Conservation (phyloP, 2,888 invertebrate species). For the Hyppa rectilinea region DNA sequence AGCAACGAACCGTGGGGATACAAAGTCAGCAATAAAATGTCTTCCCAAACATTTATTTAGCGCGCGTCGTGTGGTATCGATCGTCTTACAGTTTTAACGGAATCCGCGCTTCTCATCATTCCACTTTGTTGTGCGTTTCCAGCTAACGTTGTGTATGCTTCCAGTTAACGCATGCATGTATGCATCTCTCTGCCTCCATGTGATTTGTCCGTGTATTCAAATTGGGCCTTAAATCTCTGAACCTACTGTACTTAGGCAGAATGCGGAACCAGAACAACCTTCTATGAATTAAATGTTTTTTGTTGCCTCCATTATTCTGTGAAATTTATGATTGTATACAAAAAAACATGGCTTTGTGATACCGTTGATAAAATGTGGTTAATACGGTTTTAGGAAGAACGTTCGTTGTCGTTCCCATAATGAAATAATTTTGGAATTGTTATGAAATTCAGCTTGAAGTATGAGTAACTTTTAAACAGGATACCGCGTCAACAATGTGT, state of each 20-base stretch:
- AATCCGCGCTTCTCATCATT: slow-evolving; percentile 74
- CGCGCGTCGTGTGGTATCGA: slow-evolving; percentile 69
- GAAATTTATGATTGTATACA: slow-evolving; percentile 38
- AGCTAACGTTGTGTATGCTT: slow-evolving; percentile 65
- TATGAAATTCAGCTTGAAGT: slow-evolving; percentile 16
- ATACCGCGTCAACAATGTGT: slow-evolving; percentile 5
- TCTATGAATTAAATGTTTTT: slow-evolving; percentile 48
- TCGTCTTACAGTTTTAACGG: slow-evolving; percentile 76
- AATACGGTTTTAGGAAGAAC: background rate
- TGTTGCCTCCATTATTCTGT: slow-evolving; percentile 39
- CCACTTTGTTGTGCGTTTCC: slow-evolving; percentile 73
- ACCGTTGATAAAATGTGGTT: slow-evolving; percentile 8
- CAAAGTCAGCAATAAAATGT: slow-evolving; percentile 55
- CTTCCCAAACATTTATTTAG: slow-evolving; percentile 62
- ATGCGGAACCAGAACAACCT: slow-evolving; percentile 52
- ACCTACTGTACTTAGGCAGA: slow-evolving; percentile 53
- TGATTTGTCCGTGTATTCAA: slow-evolving; percentile 64
- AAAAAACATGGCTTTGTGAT: slow-evolving; percentile 34
- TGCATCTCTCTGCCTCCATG: slow-evolving; percentile 63
- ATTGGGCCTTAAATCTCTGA: slow-evolving; percentile 58
- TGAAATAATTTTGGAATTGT: slow-evolving; percentile 3
- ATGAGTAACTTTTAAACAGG: slow-evolving; percentile 7
- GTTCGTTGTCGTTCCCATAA: background rate
- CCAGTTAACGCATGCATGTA: slow-evolving; percentile 63
- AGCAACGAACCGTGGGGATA: slow-evolving; percentile 34